phyloP scores from a whole-genome alignment of 2,888 invertebrate genomes.

The Rhingia rostrata region DNA sequence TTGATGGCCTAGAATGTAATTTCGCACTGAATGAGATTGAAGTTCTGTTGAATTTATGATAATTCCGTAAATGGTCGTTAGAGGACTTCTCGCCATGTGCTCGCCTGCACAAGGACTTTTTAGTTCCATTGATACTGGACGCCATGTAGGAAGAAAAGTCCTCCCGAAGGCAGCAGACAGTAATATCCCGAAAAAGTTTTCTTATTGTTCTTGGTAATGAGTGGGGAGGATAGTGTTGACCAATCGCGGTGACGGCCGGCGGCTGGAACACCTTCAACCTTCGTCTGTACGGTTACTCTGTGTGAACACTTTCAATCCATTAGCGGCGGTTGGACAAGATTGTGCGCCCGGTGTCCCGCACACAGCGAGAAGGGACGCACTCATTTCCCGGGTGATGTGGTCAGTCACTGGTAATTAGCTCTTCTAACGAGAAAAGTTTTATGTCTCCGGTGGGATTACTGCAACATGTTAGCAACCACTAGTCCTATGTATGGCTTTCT shows the following conservation, averaged over 20 bases:
- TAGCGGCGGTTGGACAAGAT: slow-evolving; percentile 40
- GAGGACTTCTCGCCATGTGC: slow-evolving; percentile 5
- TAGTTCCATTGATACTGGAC: not conserved
- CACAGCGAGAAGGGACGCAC: slow-evolving; percentile 12
- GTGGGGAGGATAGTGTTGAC: slow-evolving; percentile 16
- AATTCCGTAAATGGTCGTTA: slow-evolving; percentile 32
- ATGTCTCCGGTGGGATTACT: slow-evolving; percentile 66
- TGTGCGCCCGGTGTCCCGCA: slow-evolving; percentile 31
- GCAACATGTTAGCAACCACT: slow-evolving; percentile 56
- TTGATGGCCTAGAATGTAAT: slow-evolving; percentile 11
- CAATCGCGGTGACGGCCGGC: not conserved
- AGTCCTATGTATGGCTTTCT: slow-evolving; percentile 1
- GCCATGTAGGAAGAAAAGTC: not conserved
- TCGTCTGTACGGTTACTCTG: not conserved
- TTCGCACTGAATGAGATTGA: slow-evolving; percentile 45
- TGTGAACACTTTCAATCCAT: slow-evolving; percentile 57
- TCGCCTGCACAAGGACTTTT: slow-evolving; percentile 16
- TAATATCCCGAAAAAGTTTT: slow-evolving; percentile 41
- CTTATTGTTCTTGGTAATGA: slow-evolving; percentile 45
- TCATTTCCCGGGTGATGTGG: slow-evolving; percentile 57
- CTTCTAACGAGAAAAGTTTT: slow-evolving; percentile 73
- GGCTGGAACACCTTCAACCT: slow-evolving; percentile 22
- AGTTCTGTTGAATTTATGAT: slow-evolving; percentile 38
- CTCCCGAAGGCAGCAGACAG: not conserved
- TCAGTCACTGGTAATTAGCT: slow-evolving; percentile 72